Base-by-base conservation (phyloP, 92 coral and sea anemone genomes). In the Palythoa heliodiscus region DNA sequence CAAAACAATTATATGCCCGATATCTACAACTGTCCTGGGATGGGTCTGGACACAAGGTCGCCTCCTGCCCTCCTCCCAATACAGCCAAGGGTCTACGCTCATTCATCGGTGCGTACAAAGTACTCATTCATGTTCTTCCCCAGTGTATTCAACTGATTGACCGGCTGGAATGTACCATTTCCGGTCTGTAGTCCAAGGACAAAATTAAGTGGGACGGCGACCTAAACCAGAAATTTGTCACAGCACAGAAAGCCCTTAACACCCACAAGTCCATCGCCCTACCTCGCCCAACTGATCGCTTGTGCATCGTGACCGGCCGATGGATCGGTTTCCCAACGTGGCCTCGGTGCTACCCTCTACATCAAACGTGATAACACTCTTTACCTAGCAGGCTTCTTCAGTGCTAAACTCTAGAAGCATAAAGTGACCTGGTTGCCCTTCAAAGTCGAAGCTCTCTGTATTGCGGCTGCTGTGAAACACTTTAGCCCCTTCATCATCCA, bases 351-450 rank as follows among this genome's bases (percentile, higher is more conserved):
- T n/a, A n/a, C n/a, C n/a, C n/a, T n/a, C n/a, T n/a, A n/a, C n/a
- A n/a, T n/a, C n/a, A n/a, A n/a, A n/a, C n/a, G n/a, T n/a, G n/a
- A n/a, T n/a, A n/a, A n/a, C n/a, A n/a, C n/a, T n/a, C n/a, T n/a
- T n/a, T n/a, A n/a, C n/a, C n/a, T n/a, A n/a, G n/a, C n/a, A n/a
- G n/a, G n/a, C n/a, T n/a, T n/a, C n/a, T n/a, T n/a, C n/a, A n/a
- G n/a, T n/a, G n/a, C n/a, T n/a, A n/a, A n/a, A n/a, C 81, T 90
- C 39, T 73, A 87, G 16, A 77, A 85, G 48, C 92, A 88, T 73
- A 94, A 93, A 74, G 85, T 83, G 24, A 85, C 63, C 29, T 90
- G 94, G 94, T 82, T 90, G 6, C 93, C 92, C 37, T 92, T 80
- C n/a, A n/a, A n/a, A n/a, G n/a, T n/a, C n/a, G n/a, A n/a, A n/a